Conservation (phyloP, 2,797 vertebrate species). For the Anas capensis region DNA sequence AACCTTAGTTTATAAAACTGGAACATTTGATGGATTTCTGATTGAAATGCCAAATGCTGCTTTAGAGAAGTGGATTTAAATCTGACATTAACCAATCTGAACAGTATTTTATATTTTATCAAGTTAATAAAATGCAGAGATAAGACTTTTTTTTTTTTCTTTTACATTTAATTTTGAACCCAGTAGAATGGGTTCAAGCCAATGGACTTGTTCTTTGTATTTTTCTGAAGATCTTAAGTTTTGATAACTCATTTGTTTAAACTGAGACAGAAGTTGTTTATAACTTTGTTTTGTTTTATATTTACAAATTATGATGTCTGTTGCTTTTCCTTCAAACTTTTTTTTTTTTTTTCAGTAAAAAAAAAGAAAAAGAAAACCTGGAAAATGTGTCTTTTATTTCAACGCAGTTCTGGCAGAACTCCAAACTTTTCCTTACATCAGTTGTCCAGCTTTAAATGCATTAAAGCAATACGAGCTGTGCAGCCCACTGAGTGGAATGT, state of each 20-base stretch:
- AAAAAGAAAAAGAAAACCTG: background rate
- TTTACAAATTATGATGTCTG: background rate
- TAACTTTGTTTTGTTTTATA: background rate
- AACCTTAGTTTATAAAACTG: constrained; percentile 67
- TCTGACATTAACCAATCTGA: background rate
- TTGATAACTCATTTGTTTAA: background rate
- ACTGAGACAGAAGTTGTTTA: background rate
- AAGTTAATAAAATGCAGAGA: background rate
- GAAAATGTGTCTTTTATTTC: background rate
- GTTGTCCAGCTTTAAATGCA: background rate
- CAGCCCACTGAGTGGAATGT: background rate
- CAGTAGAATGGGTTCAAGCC: background rate
- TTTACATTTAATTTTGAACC: background rate
- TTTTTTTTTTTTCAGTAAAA: background rate
- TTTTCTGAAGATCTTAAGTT: background rate
- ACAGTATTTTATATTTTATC: background rate
- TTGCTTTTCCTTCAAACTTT: background rate
- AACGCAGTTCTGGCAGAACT: background rate
- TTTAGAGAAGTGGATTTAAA: constrained; percentile 20
- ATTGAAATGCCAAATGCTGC: constrained; percentile 49
- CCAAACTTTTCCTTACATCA: background rate
- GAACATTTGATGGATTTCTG: constrained; percentile 57
- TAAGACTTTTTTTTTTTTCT: background rate
- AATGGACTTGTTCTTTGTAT: background rate
- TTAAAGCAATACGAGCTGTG: background rate